phyloP scores from a whole-genome alignment of 2,113 vertebrate species.

The human region GRCh38 chr22:26030501-26031000 shows the following conservation, averaged over 20 bases:
- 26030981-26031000: neutral
- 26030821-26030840: neutral
- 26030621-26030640: constrained; percentile 63
- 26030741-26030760: neutral
- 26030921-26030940: neutral
- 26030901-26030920: neutral
- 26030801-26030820: neutral
- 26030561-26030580: neutral
- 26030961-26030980: neutral
- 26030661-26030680: neutral
- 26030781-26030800: neutral
- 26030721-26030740: neutral
- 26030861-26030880: neutral
- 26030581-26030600: fast-evolving
- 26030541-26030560: neutral
- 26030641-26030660: neutral
- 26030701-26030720: neutral
- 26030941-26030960: neutral
- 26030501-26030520: neutral
- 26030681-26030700: neutral
- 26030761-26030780: fast-evolving
- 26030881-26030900: neutral
- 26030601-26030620: neutral
- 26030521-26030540: neutral
- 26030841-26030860: constrained; percentile 9